These are phyloP conservation scores for Aspiorhynchus laticeps DNA, from an alignment of 2,113 vertebrate genomes.

Conservation along the genomic window DNA sequence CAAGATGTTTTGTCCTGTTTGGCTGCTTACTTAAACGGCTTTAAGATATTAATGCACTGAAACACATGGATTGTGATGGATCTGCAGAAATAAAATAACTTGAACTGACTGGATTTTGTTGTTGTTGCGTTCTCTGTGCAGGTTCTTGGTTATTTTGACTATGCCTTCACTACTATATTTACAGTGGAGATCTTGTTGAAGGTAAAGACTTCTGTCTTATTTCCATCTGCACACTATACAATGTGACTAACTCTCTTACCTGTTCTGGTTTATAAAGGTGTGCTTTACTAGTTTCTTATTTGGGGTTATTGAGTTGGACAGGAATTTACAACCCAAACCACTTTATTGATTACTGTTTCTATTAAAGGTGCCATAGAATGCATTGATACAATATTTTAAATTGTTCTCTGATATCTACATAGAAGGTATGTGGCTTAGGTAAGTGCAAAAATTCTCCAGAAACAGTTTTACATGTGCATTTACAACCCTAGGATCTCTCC, in stretches of 20 bases:
- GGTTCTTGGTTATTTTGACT: conserved; percentile 99
- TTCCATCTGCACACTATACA: not conserved
- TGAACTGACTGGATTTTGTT: not conserved
- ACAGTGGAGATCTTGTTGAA: conserved; percentile 99
- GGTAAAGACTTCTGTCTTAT: conserved; percentile 83
- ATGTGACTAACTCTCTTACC: not conserved
- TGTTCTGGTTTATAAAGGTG: not conserved
- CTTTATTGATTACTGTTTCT: not conserved
- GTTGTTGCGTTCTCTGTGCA: conserved; percentile 76
- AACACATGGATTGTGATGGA: not conserved
- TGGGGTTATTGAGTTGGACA: not conserved
- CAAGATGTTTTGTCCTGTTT: not conserved
- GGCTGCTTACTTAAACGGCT: not conserved
- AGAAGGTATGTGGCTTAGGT: too few species aligned
- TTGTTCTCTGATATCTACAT: too few species aligned
- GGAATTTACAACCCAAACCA: not conserved
- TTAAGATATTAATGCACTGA: not conserved
- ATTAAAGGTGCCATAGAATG: too few species aligned
- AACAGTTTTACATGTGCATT: too few species aligned
- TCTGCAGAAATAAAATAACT: not conserved
- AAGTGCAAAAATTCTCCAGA: too few species aligned
- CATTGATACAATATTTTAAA: too few species aligned
- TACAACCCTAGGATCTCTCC: too few species aligned
- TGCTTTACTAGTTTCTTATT: not conserved
- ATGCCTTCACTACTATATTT: conserved; percentile 99